Base-by-base conservation (phyloP, 2,888 invertebrate species). In the Dilophus febrilis region DNA sequence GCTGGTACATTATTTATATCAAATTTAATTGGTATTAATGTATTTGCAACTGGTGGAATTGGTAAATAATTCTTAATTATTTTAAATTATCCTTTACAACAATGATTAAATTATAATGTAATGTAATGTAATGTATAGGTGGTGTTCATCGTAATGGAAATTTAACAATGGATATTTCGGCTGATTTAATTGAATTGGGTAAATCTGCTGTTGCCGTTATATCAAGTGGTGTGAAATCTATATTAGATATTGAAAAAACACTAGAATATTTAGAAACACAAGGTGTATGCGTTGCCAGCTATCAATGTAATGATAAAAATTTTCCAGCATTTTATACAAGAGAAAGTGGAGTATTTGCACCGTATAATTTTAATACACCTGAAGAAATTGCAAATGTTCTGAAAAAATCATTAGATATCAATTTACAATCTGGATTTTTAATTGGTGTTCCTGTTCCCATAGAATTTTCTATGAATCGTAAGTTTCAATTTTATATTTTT, bases 171-270 rank as follows among this genome's bases (percentile, higher is more conserved):
- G 98, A 99, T 59, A 66, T 98, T 39, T 97, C 95, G 44, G 90
- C 95, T 1, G 98, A 98, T 64, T 69, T 99, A 38, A 75, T 73
- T 7, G 95, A 98, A 60, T 67, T 98, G 39, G 85, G 91, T 1
- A 72, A 80, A 42, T 87, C 81, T 44, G 78, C 80, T 12, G 77
- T 95, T 1, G 75, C 87, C 35, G 92, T 98, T 6, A 78, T 99
- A 3, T 94, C 90, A 49, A 87, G 94, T 53, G 98, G 98, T 2
- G 78, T 94, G 40, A 98, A 98, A 64, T 94, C 95, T 16, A 95
- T 98, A 50, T 69, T 99, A 42, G 98, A 99, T 59, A 88, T 98
- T 50, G 81, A 78, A 4, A 78, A 80, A 55, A 97, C 97, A 1
- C 67, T 98, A 35, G 97, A 98, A 59, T 94, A 80, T 58, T 66